phyloP scores from a whole-genome alignment of 2,797 vertebrate species.

The Chlorospingus semifuscus region DNA sequence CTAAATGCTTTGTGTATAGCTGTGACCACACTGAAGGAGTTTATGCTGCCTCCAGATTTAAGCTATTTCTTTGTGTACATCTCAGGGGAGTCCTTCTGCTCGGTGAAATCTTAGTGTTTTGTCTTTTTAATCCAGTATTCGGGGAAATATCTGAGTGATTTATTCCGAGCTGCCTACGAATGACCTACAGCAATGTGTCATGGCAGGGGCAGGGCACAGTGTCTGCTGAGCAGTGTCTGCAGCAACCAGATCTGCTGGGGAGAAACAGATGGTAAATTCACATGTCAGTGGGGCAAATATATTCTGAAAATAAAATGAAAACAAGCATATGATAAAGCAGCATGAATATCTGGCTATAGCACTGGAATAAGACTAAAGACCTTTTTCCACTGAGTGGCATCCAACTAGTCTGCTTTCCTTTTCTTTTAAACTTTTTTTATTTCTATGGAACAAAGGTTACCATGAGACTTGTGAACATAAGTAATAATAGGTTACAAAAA shows the following conservation, averaged over 20 bases:
- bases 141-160: background rate
- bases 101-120: background rate
- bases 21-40: background rate
- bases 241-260: background rate
- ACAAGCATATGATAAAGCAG: background rate
- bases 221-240: background rate
- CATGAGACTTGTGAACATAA: background rate
- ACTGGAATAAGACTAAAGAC: background rate
- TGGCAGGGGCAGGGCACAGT: fast-evolving
- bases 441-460: background rate
- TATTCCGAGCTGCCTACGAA: fast-evolving
- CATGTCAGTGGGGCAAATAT: background rate
- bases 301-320: background rate
- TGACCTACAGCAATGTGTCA: background rate
- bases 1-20: background rate
- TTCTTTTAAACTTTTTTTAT: background rate
- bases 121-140: background rate
- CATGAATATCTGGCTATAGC: background rate
- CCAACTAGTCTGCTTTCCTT: background rate
- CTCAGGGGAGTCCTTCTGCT: background rate
- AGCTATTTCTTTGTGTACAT: background rate
- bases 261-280: background rate
- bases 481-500: background rate
- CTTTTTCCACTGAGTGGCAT: background rate
- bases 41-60: background rate